Percentiles rank a stretch among this genome's conserved stretches.
Conservation (phyloP, 2,888 invertebrate species). For the Plemyria rubiginata region DNA sequence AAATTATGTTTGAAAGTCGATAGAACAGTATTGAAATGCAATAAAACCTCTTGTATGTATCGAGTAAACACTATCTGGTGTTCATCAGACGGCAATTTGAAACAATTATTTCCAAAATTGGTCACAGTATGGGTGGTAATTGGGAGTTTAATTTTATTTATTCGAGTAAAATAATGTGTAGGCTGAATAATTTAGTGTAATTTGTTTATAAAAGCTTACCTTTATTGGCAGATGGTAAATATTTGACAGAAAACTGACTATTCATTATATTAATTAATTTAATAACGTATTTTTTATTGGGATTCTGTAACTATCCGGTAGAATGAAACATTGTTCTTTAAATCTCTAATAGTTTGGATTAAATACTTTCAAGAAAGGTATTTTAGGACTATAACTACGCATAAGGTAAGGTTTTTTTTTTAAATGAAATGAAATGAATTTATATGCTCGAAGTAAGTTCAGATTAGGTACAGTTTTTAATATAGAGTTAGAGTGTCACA, state of each 20-base stretch:
- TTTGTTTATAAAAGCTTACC: conserved; percentile 10
- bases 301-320: conserved; percentile 7
- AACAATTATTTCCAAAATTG: conserved; percentile 45
- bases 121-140: conserved; percentile 47
- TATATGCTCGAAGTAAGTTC: too few species aligned
- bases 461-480: too few species aligned
- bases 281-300: conserved; percentile 16
- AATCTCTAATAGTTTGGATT: neutral
- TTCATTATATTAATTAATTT: conserved; percentile 11
- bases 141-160: conserved; percentile 30
- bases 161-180: conserved; percentile 18
- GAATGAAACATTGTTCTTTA: neutral
- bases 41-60: conserved; percentile 36
- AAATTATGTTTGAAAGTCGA: conserved; percentile 37
- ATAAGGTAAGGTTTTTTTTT: too few species aligned
- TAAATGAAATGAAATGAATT: too few species aligned
- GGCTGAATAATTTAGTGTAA: conserved; percentile 19
- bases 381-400: too few species aligned
- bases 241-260: conserved; percentile 10
- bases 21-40: conserved; percentile 35
- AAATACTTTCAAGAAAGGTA: too few species aligned
- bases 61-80: conserved; percentile 33
- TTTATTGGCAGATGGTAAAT: conserved; percentile 4
- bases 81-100: conserved; percentile 40
- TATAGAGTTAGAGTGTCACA: too few species aligned